phyloP scores from a whole-genome alignment of 2,888 invertebrate species.

The Agrochola lota region DNA sequence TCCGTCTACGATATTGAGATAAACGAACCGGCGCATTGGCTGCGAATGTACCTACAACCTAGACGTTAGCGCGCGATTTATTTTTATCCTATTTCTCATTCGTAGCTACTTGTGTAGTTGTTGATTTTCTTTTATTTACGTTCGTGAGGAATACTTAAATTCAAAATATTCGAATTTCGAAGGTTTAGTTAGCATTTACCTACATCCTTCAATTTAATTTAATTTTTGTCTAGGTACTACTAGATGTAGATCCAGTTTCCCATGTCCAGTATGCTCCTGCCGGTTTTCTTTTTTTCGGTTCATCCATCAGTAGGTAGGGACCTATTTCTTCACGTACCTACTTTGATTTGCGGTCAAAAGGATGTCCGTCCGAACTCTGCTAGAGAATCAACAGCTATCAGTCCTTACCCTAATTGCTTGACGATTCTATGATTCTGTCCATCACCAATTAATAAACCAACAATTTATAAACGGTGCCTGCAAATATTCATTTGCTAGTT shows the following conservation, averaged over 20 bases:
- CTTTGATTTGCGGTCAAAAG: not conserved
- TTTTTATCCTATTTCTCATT: constrained; percentile 43
- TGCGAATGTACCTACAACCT: constrained; percentile 57
- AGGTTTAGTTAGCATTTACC: no score
- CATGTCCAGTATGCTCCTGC: no score
- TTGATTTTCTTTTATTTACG: not conserved
- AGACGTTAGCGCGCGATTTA: constrained; percentile 55
- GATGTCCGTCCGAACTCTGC: not conserved
- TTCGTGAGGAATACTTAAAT: not conserved
- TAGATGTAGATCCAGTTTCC: not conserved
- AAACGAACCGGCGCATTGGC: constrained; percentile 85
- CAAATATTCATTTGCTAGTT: not conserved
- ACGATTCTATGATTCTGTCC: not conserved
- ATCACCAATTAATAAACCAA: not conserved
- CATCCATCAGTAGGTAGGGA: no score
- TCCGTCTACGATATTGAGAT: constrained; percentile 83
- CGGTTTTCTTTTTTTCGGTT: not conserved
- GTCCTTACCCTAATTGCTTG: not conserved
- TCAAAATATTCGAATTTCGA: not conserved
- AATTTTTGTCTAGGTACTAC: not conserved
- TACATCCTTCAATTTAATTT: not conserved
- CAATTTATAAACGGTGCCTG: not conserved
- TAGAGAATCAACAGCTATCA: not conserved
- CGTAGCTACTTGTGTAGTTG: not conserved
- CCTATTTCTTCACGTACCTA: not conserved